Evolutionary conservation across 2,113 vertebrate species (phyloP).

Genomic region (Heteronetta atricapilla): DNA sequence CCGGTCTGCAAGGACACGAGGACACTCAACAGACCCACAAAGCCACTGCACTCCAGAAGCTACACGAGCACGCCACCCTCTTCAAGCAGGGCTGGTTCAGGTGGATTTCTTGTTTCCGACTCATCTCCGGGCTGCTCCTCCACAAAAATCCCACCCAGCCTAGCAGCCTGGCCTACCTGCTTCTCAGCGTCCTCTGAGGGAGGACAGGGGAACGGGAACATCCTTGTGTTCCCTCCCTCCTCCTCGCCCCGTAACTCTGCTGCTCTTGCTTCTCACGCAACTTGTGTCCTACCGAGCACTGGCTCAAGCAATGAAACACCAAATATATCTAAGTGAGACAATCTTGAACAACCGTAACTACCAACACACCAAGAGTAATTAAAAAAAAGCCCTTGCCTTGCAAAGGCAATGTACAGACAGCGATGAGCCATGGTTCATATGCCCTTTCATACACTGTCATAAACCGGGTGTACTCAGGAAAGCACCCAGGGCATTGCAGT

Average conservation of each 20-base stretch:
- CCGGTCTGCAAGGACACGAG: background rate
- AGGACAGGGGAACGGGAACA: background rate
- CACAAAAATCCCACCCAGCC: background rate
- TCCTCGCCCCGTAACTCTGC: too few species aligned
- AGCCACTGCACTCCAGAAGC: background rate
- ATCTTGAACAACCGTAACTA: background rate
- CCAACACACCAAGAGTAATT: background rate
- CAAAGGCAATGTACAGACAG: background rate
- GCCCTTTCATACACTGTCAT: background rate
- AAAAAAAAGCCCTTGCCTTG: background rate
- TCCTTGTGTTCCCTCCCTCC: background rate
- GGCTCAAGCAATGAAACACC: background rate
- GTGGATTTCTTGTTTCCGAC: background rate
- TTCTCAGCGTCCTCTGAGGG: background rate
- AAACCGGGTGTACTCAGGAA: background rate
- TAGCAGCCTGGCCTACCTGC: background rate
- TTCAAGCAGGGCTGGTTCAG: background rate
- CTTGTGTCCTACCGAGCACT: background rate
- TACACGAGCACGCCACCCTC: background rate
- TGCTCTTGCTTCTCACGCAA: background rate
- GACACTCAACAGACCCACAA: background rate
- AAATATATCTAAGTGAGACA: background rate
- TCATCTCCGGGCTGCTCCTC: background rate
- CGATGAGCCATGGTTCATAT: background rate
- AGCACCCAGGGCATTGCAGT: background rate